Evolutionary conservation across 1,140 invertebrate genomes (phyloP).

Genomic region (Scylla paramamosain): DNA sequence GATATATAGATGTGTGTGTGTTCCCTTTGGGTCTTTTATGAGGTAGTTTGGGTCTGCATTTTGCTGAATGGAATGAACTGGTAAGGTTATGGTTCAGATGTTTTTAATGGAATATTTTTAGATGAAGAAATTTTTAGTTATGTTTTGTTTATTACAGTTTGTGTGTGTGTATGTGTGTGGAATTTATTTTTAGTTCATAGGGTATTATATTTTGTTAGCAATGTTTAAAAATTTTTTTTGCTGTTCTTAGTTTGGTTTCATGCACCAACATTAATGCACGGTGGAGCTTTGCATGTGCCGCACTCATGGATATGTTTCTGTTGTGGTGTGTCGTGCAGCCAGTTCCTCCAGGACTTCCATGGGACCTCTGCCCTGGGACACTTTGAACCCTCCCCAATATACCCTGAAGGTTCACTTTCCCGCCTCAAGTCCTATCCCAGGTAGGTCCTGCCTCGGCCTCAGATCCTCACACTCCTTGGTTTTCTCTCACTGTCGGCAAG

Average conservation of each 20-base stretch:
- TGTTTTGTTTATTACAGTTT: too few species aligned
- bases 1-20: too few species aligned
- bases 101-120: too few species aligned
- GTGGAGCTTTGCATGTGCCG: slow-evolving; percentile 22
- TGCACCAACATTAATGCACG: slow-evolving; percentile 39
- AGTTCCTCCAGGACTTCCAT: slow-evolving; percentile 76
- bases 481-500: neutral
- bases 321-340: slow-evolving; percentile 77
- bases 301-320: slow-evolving; percentile 42
- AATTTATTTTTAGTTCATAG: neutral
- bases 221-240: neutral
- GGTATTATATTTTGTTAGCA: neutral
- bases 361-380: slow-evolving; percentile 70
- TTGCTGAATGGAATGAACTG: too few species aligned
- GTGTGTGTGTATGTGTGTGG: neutral
- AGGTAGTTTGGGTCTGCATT: too few species aligned
- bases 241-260: neutral
- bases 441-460: slow-evolving; percentile 44
- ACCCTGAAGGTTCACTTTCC: slow-evolving; percentile 70
- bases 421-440: slow-evolving; percentile 71
- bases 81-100: too few species aligned
- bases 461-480: neutral
- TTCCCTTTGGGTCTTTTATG: too few species aligned
- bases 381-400: slow-evolving; percentile 74
- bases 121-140: too few species aligned